Evolutionary conservation across 2,888 invertebrate genomes (phyloP), one percentile per base, ranked within the genome.

Genomic region (Seira ritae): DNA sequence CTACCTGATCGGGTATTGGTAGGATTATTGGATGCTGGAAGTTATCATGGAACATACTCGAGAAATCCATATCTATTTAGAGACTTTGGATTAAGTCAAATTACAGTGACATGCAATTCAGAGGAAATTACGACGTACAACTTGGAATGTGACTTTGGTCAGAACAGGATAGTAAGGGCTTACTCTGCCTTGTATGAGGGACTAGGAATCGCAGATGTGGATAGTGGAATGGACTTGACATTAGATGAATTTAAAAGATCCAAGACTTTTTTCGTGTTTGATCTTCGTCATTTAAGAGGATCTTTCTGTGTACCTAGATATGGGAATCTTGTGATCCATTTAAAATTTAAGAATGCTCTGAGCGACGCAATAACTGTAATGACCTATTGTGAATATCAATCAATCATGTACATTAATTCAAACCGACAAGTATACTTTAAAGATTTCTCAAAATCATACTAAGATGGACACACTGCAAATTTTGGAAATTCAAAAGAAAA

Each of bases 341-440:
- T 87, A 0, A 73, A 77, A 15, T 87, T 87, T 20, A 46, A 70
- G 10, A 60, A 15, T 0, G 71, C 79, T 0, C 20, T 68, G 0
- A n/a, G 71, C 0, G 24, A 73, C 12, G 82, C 85, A 19, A 4
- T 87, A 22, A 84, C 82, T 10, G 80, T 80, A 0, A 12, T 87
- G 0, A 37, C 71, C 6, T 85, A 85, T 67, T 24, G 71, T 0
- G 86, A 86, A n/a, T 84, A 84, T 72, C 78, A 67, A 46, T 65
- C 77, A 10, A 22, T 71, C 0, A 20, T 86, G 17, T 69, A 79
- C 42, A 83, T 87, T 19, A 71, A 85, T 50, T 79, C 55, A 0
- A 22, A 76, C 31, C 73, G 77, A 31, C 80, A 82, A 12, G 82
- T 87, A 0, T 79, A 46, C 6, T 83, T 62, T 50, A 75, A 74